Base-by-base conservation (phyloP, 2,113 vertebrate genomes). In the Chaenogobius annularis region DNA sequence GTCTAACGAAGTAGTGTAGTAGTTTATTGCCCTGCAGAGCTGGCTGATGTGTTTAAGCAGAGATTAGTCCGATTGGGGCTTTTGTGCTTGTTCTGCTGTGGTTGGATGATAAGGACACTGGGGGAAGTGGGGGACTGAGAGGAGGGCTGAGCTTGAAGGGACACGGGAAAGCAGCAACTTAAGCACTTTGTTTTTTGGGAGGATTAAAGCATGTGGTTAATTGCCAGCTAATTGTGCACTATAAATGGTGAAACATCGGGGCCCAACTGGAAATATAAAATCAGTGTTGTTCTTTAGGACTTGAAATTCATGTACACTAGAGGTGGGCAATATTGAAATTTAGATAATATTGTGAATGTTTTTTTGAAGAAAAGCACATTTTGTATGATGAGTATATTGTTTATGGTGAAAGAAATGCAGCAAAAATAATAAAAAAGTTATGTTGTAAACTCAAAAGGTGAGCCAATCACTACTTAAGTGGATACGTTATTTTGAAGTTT, bases 51-150 rank as follows among this genome's bases (percentile, higher is more conserved):
- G 89, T 93, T 91, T 87, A 88, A 88, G 82, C 83, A 87, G 80
- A 91, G 91, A 92, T 93, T 91, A 91, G 85, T 69, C 71, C 72
- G 85, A 89, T 90, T 74, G 72, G 74, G 66, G 66, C 75, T 83
- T 92, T 91, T 91, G 89, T 92, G 82, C 72, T 66, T 40, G 50
- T 81, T 88, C 77, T 89, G 78, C 91, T 93, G 91, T 88, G 89
- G 85, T 82, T 61, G 8, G 73, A 80, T 80, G 91, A 93, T 93
- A 93, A 92, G 91, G 44, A 70, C 11, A 26, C 82, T 77, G 63
- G 73, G 37, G 87, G 26, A 11, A 8, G 20, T 1, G 17, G 17
- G 50, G 48, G 22, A 11, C 11, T 26, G 50, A 54, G 8, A 19
- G 19, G 40, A 8, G 48, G 14, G 48, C 47, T 3, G 66, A 83